Percentiles rank a stretch among this genome's conserved stretches.
Conservation (phyloP, 2,113 vertebrate genomes). For the Cyrtonyx montezumae region DNA sequence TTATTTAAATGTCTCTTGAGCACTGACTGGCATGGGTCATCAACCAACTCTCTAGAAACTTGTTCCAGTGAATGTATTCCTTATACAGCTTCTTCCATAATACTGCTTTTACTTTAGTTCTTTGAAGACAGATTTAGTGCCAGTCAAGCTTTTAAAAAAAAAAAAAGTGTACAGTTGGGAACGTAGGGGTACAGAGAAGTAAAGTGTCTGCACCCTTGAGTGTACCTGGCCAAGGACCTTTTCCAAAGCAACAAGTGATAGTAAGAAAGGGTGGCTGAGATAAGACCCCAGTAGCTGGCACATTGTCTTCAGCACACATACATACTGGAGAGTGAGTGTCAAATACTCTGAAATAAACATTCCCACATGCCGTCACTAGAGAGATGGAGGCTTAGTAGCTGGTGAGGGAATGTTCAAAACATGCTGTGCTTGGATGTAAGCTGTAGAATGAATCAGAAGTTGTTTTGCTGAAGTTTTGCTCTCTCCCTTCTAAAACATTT, state of each 20-base stretch:
- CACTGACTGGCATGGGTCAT: not conserved
- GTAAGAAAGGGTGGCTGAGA: not conserved
- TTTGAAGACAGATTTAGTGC: not conserved
- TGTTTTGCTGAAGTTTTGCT: not conserved
- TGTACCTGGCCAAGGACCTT: not conserved
- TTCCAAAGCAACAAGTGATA: not conserved
- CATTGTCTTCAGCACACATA: too few relatives aligned
- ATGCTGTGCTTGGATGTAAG: not conserved
- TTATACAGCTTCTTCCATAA: not conserved
- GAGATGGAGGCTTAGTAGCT: not conserved
- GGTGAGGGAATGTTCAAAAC: not conserved
- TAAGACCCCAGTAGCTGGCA: not conserved
- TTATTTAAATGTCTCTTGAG: not conserved
- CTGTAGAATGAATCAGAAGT: not conserved
- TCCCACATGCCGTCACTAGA: too few relatives aligned
- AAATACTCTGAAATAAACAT: too few relatives aligned
- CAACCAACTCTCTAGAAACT: not conserved
- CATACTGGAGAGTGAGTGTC: too few relatives aligned
- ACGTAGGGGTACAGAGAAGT: not conserved
- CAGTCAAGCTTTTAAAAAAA: not conserved
- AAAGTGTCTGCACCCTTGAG: not conserved
- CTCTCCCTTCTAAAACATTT: not conserved
- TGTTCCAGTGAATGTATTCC: not conserved
- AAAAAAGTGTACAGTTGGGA: not conserved
- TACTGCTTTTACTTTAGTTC: not conserved